Evolutionary conservation across 2,797 vertebrate species (phyloP).

Genomic region (Eulemur albifrons): DNA sequence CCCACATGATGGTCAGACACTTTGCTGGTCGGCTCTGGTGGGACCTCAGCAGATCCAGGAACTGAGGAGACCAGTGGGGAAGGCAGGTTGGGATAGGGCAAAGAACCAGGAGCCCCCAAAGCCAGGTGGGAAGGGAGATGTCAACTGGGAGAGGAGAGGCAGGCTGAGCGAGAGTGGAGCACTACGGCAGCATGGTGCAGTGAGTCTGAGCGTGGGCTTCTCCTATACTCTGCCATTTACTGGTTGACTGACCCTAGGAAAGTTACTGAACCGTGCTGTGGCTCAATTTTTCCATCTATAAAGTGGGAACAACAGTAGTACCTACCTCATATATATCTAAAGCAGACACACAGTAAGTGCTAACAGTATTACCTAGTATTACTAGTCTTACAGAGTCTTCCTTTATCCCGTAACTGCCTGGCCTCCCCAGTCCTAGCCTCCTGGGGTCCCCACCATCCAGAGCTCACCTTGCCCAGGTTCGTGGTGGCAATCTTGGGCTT

Average conservation of each 20-base stretch:
- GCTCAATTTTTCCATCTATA: background rate
- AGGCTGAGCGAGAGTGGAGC: background rate
- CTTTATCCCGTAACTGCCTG: background rate
- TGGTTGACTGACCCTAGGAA: background rate
- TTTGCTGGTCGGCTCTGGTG: slow-evolving; percentile 93
- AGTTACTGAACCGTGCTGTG: background rate
- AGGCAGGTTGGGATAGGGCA: background rate
- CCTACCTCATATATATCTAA: background rate
- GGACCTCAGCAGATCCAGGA: slow-evolving; percentile 93
- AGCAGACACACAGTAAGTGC: background rate
- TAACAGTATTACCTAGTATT: no score
- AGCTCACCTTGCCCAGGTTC: slow-evolving; percentile 91
- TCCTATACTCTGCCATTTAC: background rate
- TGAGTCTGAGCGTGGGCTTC: background rate
- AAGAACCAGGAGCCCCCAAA: background rate
- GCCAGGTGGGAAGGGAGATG: background rate
- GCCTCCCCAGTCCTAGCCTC: background rate
- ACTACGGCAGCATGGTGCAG: rapidly evolving
- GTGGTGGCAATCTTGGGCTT: slow-evolving; percentile 91
- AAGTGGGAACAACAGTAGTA: background rate
- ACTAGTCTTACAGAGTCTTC: background rate
- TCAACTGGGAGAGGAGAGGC: background rate
- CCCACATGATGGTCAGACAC: slow-evolving; percentile 97
- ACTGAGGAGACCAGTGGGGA: slow-evolving; percentile 82
- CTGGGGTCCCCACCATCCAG: background rate